Percentiles rank a stretch among this genome's conserved stretches.
phyloP scores from a whole-genome alignment of 2,113 vertebrate species.

The Mormyrus iriodes region DNA sequence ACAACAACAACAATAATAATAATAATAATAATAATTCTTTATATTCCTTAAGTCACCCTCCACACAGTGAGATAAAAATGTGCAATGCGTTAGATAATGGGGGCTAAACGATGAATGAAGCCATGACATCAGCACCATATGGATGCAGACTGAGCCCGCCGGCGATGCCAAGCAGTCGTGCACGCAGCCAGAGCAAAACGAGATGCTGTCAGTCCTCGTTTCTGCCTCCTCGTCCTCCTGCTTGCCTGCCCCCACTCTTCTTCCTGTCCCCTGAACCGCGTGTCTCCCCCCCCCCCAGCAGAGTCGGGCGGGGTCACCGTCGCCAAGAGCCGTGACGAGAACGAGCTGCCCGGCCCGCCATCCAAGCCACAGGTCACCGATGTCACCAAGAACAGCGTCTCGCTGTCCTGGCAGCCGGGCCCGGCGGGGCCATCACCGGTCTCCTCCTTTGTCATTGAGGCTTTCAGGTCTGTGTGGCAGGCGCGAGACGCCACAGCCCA shows the following conservation, averaged over 20 bases:
- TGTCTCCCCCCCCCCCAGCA: conserved; percentile 38
- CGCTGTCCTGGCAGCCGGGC: conserved; percentile 89
- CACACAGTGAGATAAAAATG: background rate
- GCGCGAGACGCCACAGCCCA: background rate
- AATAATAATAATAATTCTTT: background rate
- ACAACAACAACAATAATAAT: background rate
- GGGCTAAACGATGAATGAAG: background rate
- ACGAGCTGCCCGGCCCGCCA: conserved; percentile 85
- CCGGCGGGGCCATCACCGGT: conserved; percentile 73
- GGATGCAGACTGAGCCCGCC: background rate
- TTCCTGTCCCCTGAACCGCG: conserved; percentile 13
- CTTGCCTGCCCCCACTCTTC: background rate
- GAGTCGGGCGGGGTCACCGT: conserved; percentile 73
- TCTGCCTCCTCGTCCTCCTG: background rate
- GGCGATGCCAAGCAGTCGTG: background rate
- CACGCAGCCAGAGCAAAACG: background rate
- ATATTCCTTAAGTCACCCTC: background rate
- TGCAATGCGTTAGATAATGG: background rate
- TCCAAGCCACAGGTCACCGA: conserved; percentile 97
- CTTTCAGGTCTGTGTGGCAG: conserved; percentile 79
- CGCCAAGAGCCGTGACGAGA: conserved; percentile 78
- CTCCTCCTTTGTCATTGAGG: conserved; percentile 88
- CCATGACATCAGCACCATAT: background rate
- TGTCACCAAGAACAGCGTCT: conserved; percentile 94
- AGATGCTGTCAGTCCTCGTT: background rate